Evolutionary conservation across 92 coral and sea anemone genomes (phyloP).

Genomic region (Zoanthus gigantus): DNA sequence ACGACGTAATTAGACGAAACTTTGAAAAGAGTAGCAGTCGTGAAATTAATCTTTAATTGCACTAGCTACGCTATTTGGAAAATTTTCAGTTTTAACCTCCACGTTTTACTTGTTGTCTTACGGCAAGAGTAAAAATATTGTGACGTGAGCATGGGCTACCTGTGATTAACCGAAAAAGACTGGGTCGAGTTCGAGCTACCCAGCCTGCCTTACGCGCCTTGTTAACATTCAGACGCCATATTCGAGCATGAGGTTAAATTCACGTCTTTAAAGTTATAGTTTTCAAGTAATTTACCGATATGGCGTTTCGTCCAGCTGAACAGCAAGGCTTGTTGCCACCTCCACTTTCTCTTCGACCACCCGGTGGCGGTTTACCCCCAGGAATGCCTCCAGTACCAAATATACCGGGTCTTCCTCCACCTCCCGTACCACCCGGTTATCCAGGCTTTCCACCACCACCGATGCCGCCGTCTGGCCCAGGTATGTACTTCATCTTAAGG

Average conservation of each 20-base stretch:
- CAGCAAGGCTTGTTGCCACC: slow-evolving; percentile 83
- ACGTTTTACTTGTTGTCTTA: no score
- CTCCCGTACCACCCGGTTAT: slow-evolving; percentile 91
- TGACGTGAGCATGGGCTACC: no score
- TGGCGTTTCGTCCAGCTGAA: slow-evolving; percentile 91
- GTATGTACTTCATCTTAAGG: not conserved
- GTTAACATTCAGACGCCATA: slow-evolving; percentile 18
- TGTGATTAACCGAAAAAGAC: not conserved
- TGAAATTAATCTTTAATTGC: no score
- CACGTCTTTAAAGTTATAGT: not conserved
- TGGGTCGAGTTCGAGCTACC: slow-evolving; percentile 13
- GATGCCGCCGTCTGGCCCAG: slow-evolving; percentile 68
- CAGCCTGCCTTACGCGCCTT: slow-evolving; percentile 11
- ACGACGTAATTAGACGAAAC: no score
- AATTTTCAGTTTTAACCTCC: no score
- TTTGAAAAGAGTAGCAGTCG: no score
- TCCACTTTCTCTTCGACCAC: slow-evolving; percentile 74
- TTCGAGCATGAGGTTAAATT: slow-evolving; percentile 5
- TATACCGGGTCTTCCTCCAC: slow-evolving; percentile 86
- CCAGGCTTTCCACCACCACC: slow-evolving; percentile 90
- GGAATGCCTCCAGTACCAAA: slow-evolving; percentile 77
- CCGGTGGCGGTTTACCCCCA: slow-evolving; percentile 72
- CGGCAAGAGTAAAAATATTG: no score
- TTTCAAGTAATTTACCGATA: slow-evolving; percentile 38
- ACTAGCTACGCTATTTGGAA: no score